A percentile compares a stretch with the other conserved stretches of the same genome.
Evolutionary conservation across 1,140 invertebrate genomes (phyloP).

Genomic region (Rhopalosiphum maidis): DNA sequence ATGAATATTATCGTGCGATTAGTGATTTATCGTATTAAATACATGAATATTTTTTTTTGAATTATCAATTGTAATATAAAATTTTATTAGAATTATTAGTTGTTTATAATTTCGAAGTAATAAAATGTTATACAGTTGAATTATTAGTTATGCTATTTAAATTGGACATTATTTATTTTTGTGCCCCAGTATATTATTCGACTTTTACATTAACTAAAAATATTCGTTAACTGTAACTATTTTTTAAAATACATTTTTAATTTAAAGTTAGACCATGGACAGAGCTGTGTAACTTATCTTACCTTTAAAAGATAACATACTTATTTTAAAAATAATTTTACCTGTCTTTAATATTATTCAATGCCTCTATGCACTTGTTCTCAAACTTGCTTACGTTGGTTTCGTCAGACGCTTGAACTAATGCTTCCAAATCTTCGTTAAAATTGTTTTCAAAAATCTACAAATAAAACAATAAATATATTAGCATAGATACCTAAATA

Average conservation of each 20-base stretch:
- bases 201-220: not conserved
- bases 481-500: not conserved
- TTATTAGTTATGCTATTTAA: not conserved
- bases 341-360: not conserved
- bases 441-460: not conserved
- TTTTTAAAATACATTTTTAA: not conserved
- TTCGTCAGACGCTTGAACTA: slow-evolving; percentile 18
- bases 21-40: not conserved
- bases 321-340: not conserved
- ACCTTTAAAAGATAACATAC: not conserved
- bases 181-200: not conserved
- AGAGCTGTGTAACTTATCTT: not conserved
- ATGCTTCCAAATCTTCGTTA: not conserved
- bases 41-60: too few relatives aligned
- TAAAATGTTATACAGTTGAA: not conserved
- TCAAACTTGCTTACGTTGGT: not conserved
- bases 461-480: not conserved
- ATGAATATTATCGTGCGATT: not conserved
- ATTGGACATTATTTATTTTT: not conserved
- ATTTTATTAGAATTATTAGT: not conserved
- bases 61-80: not conserved
- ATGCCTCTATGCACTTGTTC: not conserved
- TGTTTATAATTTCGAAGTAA: not conserved
- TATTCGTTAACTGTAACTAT: not conserved
- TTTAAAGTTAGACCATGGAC: not conserved